phyloP scores from a whole-genome alignment of 1,140 invertebrate species.

The Trialeurodes vaporariorum region DNA sequence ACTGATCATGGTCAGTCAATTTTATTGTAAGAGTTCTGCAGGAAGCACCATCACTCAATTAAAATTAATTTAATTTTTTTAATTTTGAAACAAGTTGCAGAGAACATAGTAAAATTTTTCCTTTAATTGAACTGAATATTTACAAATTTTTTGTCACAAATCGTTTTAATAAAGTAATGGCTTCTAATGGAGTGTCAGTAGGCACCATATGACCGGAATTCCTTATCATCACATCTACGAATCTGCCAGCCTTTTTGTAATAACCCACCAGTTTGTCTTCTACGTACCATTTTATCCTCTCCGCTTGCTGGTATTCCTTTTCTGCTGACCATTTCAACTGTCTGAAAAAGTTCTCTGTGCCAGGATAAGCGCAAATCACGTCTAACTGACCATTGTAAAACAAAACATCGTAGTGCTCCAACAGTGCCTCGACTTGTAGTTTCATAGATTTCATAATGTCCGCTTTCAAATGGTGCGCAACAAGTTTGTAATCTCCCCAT shows the following conservation, averaged over 20 bases:
- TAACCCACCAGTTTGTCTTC: constrained; percentile 44
- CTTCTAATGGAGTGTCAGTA: constrained; percentile 42
- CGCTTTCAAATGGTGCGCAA: constrained; percentile 52
- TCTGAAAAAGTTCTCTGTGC: constrained; percentile 57
- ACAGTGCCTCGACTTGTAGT: constrained; percentile 54
- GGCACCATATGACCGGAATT: constrained; percentile 56
- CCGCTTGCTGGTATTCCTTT: constrained; percentile 32
- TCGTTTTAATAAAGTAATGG: background rate
- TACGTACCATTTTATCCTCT: constrained; percentile 35
- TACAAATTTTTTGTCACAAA: background rate
- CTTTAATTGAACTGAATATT: too few species aligned
- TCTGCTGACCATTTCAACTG: constrained; percentile 36
- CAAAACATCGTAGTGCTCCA: constrained; percentile 50
- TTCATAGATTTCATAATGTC: constrained; percentile 78
- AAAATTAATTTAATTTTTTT: too few species aligned
- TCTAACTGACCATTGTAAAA: constrained; percentile 76
- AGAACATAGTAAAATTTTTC: too few species aligned
- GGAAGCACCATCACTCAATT: too few species aligned
- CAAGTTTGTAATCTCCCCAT: constrained; percentile 35
- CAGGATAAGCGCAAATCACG: constrained; percentile 70
- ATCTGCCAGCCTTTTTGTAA: constrained; percentile 42
- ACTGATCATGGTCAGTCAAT: too few species aligned
- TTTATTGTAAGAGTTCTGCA: too few species aligned
- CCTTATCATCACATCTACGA: constrained; percentile 49
- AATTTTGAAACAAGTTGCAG: too few species aligned